Conservation (phyloP, 1,140 invertebrate genomes). For the Gyrodactylus bullatarudis region DNA sequence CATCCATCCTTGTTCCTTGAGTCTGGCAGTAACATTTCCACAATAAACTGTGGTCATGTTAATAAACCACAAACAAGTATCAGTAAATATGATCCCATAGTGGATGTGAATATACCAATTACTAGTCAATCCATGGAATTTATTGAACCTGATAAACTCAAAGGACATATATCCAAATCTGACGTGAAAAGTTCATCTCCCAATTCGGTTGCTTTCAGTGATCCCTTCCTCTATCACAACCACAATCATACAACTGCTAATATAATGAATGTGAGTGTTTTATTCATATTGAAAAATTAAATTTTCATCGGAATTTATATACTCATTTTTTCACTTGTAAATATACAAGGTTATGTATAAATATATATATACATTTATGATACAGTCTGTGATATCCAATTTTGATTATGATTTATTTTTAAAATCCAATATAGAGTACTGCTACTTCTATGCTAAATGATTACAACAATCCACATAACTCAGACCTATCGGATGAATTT, state of each 20-base stretch:
- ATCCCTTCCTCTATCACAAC: not conserved
- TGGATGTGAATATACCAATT: too few species aligned
- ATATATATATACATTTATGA: too few species aligned
- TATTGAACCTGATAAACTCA: too few species aligned
- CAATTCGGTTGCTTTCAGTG: not conserved
- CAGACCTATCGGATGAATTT: not conserved
- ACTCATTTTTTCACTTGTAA: not conserved
- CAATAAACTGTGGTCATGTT: not conserved
- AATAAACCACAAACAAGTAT: not conserved
- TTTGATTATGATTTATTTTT: too few species aligned
- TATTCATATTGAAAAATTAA: not conserved
- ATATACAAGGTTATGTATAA: too few species aligned
- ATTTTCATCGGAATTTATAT: not conserved
- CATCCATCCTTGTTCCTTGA: not conserved
- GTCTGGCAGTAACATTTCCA: not conserved
- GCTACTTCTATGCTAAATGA: too few species aligned
- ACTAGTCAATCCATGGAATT: not conserved
- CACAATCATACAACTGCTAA: not conserved
- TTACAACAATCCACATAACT: not conserved
- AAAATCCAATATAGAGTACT: too few species aligned
- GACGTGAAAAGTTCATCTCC: not conserved
- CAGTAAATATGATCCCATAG: too few species aligned
- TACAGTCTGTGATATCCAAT: too few species aligned
- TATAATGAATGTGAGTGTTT: not conserved
- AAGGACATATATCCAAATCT: not conserved